Evolutionary conservation across 2,113 vertebrate genomes (phyloP), one percentile per base, ranked within the genome.

Genomic region (Antechinus stuartii): DNA sequence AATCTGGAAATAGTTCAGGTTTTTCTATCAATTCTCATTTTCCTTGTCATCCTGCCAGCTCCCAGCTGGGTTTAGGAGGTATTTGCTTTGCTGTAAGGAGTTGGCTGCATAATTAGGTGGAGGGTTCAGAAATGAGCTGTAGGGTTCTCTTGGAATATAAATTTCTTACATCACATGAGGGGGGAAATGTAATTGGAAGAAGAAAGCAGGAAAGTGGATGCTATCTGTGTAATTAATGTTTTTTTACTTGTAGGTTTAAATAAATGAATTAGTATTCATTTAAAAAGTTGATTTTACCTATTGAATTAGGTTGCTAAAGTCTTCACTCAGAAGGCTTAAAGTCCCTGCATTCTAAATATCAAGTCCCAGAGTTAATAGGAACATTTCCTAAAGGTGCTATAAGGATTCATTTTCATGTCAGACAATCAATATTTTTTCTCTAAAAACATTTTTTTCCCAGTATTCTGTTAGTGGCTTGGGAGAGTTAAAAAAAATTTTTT

Each of bases 121-220:
- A 95, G 97, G 96, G 96, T 97, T 97, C 97, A 97, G 76, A 12
- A 96, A 98, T 97, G 97, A 96, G 97, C 98, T 98, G 93, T 96
- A 97, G 96, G 97, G 96, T 95, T 98, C 97, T 97, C 16, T 16
- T 92, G 89, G 92, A 96, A 50, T 97, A 94, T 42, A 93, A 97
- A 92, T 95, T 96, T 76, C 92, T 95, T 97, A 91, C 1, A 0
- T 94, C 97, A 95, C 92, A 84, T 97, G 97, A 98, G 54, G 68
- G 95, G 97, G 93, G 96, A 91, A 92, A 2, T 98, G 97, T 97
- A 98, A 97, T 97, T 98, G 98, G 97, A 97, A 98, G 96, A 97
- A 98, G 91, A 61, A 95, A 96, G 96, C 98, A 98, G 98, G 98
- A 98, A 98, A 97, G 98, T 98, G 98, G 98, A 97, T 98, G 98